Base-by-base conservation (phyloP, 2,888 invertebrate genomes). In the Trichacis sp. region DNA sequence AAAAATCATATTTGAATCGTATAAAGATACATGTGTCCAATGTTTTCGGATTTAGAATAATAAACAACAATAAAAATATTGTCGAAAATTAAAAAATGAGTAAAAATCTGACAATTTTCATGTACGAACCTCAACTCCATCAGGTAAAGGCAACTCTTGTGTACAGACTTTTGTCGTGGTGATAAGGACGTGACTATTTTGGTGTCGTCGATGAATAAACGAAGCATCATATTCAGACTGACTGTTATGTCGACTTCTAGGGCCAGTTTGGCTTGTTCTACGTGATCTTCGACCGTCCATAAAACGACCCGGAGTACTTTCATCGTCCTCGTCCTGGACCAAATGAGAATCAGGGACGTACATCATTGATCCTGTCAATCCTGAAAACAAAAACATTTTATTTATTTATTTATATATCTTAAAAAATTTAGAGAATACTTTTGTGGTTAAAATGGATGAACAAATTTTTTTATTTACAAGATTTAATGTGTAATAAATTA, bases 91-190 rank as follows among this genome's bases (percentile, higher is more conserved):
- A 42, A 5, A 15, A 42, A 42, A 38, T n/a, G 14, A 14, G 38
- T n/a, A 15, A 17, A 42, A 42, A 9, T 17, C 6, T 14, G n/a
- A n/a, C 11, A 48, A 30, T 12, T 33, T 14, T 42, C n/a, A n/a
- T n/a, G n/a, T 38, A 60, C 66, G 6, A 43, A 75, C 80, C 81
- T 96, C 95, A 6, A 97, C 96, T 2, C 94, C 95, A 60, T 93
- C 92, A 0, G 97, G 96, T 38, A 98, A 83, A 0, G 94, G 92
- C 50, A 98, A 86, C 50, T 92, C 91, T 82, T 97, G 96, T 47
- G 94, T 94, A 81, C 96, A 95, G 49, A 97, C 96, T 89, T 97
- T 95, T 45, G 92, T 91, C 0, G 96, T 96, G n/a, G 92, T 90
- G 69, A 97, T 94, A 24, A 91, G 89, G 52, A 97, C 92, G 75